These are phyloP conservation scores for Synergus laeviventris DNA, from an alignment of 2,888 invertebrate genomes.

Conservation along the genomic window DNA sequence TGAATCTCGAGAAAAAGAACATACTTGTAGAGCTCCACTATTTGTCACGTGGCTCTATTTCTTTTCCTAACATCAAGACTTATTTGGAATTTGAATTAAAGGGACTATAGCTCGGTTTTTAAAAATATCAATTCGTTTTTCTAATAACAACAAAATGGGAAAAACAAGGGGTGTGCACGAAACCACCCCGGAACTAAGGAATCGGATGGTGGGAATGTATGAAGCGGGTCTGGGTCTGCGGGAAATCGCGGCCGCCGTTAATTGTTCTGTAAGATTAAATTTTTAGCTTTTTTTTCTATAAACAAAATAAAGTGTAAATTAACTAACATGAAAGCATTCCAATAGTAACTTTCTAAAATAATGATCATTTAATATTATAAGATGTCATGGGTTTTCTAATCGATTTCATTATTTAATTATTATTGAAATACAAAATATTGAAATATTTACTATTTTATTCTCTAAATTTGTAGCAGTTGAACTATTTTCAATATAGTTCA, in stretches of 20 bases:
- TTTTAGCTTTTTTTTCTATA: background rate
- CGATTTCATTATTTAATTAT: too few species aligned
- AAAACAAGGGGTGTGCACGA: slow-evolving; percentile 74
- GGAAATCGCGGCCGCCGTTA: slow-evolving; percentile 72
- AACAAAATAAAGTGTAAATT: background rate
- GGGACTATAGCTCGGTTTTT: background rate
- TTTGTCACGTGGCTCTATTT: slow-evolving; percentile 19
- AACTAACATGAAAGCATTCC: background rate
- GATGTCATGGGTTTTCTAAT: background rate
- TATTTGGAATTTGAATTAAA: slow-evolving; percentile 1
- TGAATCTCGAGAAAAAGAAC: background rate
- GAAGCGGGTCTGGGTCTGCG: slow-evolving; percentile 72
- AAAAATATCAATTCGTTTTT: background rate
- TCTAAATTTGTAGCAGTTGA: too few species aligned
- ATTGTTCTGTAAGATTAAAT: slow-evolving; percentile 68
- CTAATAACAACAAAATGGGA: slow-evolving; percentile 65
- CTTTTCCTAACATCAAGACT: background rate
- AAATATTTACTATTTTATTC: too few species aligned
- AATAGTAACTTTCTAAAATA: background rate
- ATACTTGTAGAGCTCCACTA: background rate
- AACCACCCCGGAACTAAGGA: slow-evolving; percentile 73
- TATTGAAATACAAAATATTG: too few species aligned
- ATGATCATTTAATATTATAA: background rate
- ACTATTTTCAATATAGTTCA: too few species aligned
- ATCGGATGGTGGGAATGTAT: slow-evolving; percentile 75